phyloP scores from a whole-genome alignment of 2,888 invertebrate genomes.

The Tachina grossa region DNA sequence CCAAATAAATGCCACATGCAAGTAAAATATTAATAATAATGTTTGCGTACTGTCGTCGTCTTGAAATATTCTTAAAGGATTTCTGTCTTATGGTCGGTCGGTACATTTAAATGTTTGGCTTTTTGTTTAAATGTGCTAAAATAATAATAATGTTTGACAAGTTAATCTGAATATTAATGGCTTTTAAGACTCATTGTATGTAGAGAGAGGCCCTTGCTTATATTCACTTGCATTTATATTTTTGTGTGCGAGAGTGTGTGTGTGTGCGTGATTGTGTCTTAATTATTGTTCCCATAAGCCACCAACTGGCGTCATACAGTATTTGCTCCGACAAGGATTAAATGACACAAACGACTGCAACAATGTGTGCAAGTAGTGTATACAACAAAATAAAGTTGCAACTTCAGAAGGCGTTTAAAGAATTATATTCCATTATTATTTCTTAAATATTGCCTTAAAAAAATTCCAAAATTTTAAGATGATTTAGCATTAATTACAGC shows the following conservation, averaged over 20 bases:
- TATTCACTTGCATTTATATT: background rate
- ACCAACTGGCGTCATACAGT: conserved; percentile 67
- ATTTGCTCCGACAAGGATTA: conserved; percentile 52
- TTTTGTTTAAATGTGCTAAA: conserved; percentile 65
- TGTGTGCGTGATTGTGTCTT: background rate
- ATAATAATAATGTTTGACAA: conserved; percentile 68
- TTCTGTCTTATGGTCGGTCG: conserved; percentile 31
- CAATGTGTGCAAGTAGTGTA: background rate
- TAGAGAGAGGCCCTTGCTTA: background rate
- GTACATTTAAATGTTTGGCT: conserved; percentile 3
- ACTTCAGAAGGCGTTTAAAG: conserved; percentile 55
- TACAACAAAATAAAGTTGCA: conserved; percentile 32
- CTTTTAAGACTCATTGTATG: conserved; percentile 43
- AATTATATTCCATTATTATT: conserved; percentile 2
- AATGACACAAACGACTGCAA: conserved; percentile 47
- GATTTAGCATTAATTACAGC: conserved; percentile 67
- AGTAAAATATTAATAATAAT: conserved; percentile 12
- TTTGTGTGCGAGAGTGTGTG: background rate
- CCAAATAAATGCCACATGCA: conserved; percentile 6
- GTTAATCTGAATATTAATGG: conserved; percentile 70
- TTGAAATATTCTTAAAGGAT: conserved; percentile 13
- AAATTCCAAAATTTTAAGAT: conserved; percentile 37
- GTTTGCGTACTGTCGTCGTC: conserved; percentile 52
- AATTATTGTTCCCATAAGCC: conserved; percentile 27
- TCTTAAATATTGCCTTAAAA: background rate